phyloP scores from a whole-genome alignment of 2,797 vertebrate species.

The Lepilemur septentrionalis region DNA sequence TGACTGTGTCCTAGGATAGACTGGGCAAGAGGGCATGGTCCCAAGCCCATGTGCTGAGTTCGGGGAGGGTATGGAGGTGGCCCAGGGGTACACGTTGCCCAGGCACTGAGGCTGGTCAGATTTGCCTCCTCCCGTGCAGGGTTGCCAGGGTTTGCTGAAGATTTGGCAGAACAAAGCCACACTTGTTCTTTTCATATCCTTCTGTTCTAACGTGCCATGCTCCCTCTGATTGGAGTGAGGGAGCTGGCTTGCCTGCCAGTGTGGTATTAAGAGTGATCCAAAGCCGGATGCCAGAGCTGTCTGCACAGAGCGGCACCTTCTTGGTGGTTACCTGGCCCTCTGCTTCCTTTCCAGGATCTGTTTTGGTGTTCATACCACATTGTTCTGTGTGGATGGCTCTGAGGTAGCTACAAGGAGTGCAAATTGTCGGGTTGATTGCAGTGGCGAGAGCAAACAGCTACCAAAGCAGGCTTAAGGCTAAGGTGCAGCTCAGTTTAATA shows the following conservation, averaged over 20 bases:
- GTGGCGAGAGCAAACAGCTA: neutral
- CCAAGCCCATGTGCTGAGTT: neutral
- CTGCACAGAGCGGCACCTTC: neutral
- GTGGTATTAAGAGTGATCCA: neutral
- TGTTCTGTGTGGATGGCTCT: neutral
- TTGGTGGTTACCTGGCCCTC: neutral
- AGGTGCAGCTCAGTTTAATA: accelerated
- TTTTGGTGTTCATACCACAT: neutral
- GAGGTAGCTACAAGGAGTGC: neutral
- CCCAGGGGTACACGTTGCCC: neutral
- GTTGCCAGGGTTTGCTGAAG: neutral
- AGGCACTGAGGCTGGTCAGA: accelerated
- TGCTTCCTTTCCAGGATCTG: neutral
- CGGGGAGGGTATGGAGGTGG: accelerated
- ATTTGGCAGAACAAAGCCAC: neutral
- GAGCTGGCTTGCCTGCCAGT: neutral
- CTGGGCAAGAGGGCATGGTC: neutral
- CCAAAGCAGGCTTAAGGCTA: neutral
- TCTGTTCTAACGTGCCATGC: neutral
- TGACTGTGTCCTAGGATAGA: neutral
- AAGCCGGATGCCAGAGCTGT: neutral
- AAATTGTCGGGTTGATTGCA: neutral
- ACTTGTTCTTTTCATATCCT: neutral
- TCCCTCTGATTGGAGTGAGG: neutral
- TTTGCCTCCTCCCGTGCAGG: neutral